Percentiles rank a stretch among this genome's conserved stretches.
phyloP scores from a whole-genome alignment of 2,888 invertebrate genomes.

The Agrotis exclamationis region DNA sequence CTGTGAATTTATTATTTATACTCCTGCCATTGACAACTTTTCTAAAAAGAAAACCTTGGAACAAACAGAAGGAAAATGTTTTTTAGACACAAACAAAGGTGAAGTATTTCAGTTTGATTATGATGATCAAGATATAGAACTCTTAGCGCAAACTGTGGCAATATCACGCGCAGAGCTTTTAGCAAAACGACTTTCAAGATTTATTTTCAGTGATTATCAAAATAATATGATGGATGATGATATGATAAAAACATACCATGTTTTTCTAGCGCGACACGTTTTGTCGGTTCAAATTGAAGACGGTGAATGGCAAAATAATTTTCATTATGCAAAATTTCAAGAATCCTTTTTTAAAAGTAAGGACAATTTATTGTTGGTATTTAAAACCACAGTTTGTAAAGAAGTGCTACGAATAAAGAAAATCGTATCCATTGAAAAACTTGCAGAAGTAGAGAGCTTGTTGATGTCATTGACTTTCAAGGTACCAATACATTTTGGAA shows the following conservation, averaged over 20 bases:
- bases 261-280: constrained; percentile 40
- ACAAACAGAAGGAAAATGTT: constrained; percentile 15
- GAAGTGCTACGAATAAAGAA: too few species aligned
- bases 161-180: constrained; percentile 43
- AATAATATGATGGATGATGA: constrained; percentile 44
- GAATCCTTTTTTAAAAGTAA: constrained; percentile 38
- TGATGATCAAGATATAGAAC: constrained; percentile 43
- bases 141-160: constrained; percentile 21
- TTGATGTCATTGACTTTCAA: constrained; percentile 43
- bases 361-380: constrained; percentile 24
- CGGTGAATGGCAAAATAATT: constrained; percentile 4
- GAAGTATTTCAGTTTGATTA: constrained; percentile 46
- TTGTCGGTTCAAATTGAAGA: constrained; percentile 9
- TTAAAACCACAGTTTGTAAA: constrained; percentile 33
- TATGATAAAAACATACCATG: constrained; percentile 53
- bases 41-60: constrained; percentile 22
- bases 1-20: constrained; percentile 57
- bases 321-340: constrained; percentile 32
- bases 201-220: constrained; percentile 37
- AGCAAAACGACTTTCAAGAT: constrained; percentile 42
- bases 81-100: constrained; percentile 33
- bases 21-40: constrained; percentile 45
- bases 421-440: constrained; percentile 8
- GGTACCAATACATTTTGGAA: constrained; percentile 51
- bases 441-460: constrained; percentile 12